Evolutionary conservation across 1,140 invertebrate species (phyloP).

Genomic region (Helicoverpa armigera): DNA sequence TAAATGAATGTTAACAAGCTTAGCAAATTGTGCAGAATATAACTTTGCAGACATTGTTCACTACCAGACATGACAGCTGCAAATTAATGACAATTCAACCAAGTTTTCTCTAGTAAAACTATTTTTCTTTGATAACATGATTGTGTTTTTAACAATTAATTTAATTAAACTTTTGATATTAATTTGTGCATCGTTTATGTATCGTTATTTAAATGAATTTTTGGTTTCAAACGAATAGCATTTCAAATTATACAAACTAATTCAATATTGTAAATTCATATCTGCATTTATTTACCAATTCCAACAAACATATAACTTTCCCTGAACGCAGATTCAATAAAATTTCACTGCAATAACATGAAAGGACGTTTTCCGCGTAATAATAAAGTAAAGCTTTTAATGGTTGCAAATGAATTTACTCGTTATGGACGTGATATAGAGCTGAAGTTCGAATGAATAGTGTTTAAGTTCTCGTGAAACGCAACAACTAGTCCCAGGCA

Average conservation of each 20-base stretch:
- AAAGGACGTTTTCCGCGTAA: slow-evolving; percentile 1
- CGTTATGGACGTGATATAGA: too few species aligned
- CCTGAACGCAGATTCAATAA: background rate
- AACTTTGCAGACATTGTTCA: background rate
- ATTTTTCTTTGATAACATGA: background rate
- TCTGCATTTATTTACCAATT: slow-evolving; percentile 12
- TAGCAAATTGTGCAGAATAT: background rate
- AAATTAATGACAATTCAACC: slow-evolving; percentile 17
- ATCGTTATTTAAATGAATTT: background rate
- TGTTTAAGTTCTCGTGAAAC: background rate
- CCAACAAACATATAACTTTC: background rate
- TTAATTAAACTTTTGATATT: background rate
- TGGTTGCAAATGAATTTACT: background rate
- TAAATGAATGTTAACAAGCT: background rate
- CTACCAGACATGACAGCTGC: slow-evolving; percentile 1
- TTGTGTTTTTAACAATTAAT: background rate
- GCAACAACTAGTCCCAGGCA: too few species aligned
- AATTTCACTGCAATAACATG: slow-evolving; percentile 16
- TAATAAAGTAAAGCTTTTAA: slow-evolving; percentile 10
- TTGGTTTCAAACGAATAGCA: too few species aligned
- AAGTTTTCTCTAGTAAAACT: background rate
- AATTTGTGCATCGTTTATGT: background rate
- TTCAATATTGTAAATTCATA: slow-evolving; percentile 24
- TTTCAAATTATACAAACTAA: background rate
- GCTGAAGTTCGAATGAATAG: background rate